Percentiles rank a stretch among this genome's conserved stretches.
Conservation (phyloP, 1,140 invertebrate genomes). For the Trachymyrmex cornetzi region DNA sequence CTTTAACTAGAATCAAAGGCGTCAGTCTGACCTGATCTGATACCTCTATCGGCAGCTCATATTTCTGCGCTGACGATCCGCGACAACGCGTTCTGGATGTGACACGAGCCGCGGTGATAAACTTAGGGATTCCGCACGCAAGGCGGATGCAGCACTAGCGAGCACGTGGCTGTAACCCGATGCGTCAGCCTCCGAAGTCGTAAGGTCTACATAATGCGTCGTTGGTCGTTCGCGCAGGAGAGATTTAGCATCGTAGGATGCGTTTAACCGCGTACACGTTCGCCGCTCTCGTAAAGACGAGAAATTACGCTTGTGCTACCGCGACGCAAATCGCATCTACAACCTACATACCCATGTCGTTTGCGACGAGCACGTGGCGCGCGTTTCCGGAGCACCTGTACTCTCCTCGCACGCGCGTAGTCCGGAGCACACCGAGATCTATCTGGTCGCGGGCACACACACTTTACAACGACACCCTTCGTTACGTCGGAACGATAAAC, state of each 20-base stretch:
- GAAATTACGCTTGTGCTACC: conserved; percentile 22
- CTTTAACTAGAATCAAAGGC: background rate
- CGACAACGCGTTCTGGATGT: conserved; percentile 1
- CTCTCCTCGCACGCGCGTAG: conserved; percentile 31
- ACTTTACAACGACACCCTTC: conserved; percentile 42
- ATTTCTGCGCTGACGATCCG: background rate
- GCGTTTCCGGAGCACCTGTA: conserved; percentile 69
- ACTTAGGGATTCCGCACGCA: conserved; percentile 24
- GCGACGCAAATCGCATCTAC: conserved; percentile 30
- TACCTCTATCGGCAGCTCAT: conserved; percentile 12
- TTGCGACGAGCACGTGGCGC: conserved; percentile 48
- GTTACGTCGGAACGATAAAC: background rate
- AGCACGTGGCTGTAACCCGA: conserved; percentile 50
- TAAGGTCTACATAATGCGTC: conserved; percentile 27
- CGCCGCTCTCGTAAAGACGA: conserved; percentile 28
- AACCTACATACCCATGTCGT: conserved; percentile 23
- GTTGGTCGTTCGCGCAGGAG: background rate
- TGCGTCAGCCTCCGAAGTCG: conserved; percentile 24
- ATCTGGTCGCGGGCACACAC: conserved; percentile 37
- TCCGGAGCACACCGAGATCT: background rate
- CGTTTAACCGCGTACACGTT: conserved; percentile 15
- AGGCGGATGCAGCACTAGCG: conserved; percentile 21
- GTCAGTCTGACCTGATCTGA: conserved; percentile 7
- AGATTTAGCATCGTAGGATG: conserved; percentile 16
- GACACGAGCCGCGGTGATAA: conserved; percentile 22